Conservation (phyloP, 2,113 vertebrate genomes). For the Ictidomys tridecemlineatus region DNA sequence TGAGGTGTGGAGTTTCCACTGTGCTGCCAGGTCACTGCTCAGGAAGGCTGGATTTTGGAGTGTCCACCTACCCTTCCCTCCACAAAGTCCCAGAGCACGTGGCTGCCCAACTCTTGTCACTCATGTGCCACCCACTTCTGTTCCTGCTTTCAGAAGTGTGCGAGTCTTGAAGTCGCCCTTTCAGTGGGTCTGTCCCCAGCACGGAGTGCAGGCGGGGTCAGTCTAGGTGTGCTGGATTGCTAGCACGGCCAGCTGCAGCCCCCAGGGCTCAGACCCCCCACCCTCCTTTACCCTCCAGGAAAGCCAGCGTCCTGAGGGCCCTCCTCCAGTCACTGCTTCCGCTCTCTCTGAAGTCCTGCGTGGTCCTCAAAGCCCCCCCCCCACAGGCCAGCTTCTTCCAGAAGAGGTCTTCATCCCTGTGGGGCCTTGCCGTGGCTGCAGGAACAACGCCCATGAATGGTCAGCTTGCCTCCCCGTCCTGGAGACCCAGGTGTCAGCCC, state of each 20-base stretch:
- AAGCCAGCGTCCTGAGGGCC: fast-evolving
- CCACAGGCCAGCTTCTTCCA: background rate
- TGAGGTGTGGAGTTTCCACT: background rate
- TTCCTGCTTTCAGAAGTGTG: fast-evolving
- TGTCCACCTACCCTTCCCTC: too few species aligned
- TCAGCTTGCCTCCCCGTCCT: background rate
- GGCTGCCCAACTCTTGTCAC: background rate
- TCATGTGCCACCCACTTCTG: fast-evolving
- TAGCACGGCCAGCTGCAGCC: fast-evolving
- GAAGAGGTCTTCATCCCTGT: too few species aligned
- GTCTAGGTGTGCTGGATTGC: fast-evolving
- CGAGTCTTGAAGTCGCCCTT: background rate
- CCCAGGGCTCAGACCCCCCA: fast-evolving
- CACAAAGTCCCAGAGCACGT: background rate
- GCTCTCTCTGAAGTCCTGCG: fast-evolving
- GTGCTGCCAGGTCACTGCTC: too few species aligned
- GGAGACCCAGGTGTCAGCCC: too few species aligned
- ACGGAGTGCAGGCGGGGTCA: background rate
- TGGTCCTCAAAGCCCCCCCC: background rate
- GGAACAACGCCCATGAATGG: fast-evolving
- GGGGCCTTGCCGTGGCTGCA: background rate
- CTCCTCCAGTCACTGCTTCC: background rate
- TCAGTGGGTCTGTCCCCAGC: fast-evolving
- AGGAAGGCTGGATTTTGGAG: background rate
- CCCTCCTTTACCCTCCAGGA: background rate